phyloP scores from a whole-genome alignment of 1,140 invertebrate species.

The Streblospio benedicti region DNA sequence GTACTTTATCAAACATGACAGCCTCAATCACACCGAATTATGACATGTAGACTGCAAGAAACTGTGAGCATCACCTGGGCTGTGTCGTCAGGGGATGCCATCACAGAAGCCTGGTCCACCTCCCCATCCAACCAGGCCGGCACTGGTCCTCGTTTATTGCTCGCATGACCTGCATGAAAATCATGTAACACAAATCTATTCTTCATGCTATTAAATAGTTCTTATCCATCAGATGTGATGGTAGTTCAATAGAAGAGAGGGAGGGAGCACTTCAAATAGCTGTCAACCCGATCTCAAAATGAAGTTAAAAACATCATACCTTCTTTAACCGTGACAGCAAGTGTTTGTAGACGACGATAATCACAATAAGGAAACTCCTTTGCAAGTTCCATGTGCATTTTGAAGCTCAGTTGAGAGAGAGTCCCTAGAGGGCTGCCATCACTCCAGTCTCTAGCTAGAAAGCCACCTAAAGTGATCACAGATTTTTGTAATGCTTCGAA shows the following conservation, averaged over 20 bases:
- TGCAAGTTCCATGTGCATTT: background rate
- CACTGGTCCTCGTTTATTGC: background rate
- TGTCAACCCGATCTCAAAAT: no score
- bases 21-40: no score
- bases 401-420: background rate
- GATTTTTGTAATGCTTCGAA: no score
- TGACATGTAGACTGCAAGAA: no score
- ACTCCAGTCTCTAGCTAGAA: background rate
- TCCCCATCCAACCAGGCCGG: background rate
- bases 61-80: background rate
- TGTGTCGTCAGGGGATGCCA: background rate
- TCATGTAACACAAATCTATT: no score
- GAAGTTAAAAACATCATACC: background rate
- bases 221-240: no score
- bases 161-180: no score
- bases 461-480: no score
- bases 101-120: background rate
- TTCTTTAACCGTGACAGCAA: background rate
- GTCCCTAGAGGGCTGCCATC: background rate
- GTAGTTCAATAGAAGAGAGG: no score
- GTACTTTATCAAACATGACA: no score
- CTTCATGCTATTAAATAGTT: no score
- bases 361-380: background rate
- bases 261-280: no score
- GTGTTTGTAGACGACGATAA: background rate